Conservation (phyloP, 2,888 invertebrate species). For the Cephus runcator region DNA sequence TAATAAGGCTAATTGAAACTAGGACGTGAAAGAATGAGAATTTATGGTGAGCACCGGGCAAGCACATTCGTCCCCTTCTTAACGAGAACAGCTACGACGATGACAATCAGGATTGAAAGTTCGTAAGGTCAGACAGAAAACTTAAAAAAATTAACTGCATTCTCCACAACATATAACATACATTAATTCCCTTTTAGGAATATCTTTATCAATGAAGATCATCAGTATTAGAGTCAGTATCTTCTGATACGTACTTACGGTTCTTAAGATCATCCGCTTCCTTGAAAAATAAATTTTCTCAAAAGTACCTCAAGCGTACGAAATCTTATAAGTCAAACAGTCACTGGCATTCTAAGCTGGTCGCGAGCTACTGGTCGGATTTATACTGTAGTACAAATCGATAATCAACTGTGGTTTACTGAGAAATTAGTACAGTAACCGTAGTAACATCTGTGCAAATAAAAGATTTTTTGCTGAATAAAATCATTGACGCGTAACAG, state of each 20-base stretch:
- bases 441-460: neutral
- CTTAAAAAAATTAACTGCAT: neutral
- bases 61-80: neutral
- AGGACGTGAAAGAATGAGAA: conserved; percentile 41
- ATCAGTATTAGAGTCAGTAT: neutral
- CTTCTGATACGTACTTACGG: neutral
- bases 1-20: conserved; percentile 47
- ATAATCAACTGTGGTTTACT: neutral
- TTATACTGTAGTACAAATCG: neutral
- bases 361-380: neutral
- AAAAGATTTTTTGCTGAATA: neutral
- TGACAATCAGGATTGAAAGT: neutral
- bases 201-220: neutral
- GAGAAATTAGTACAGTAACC: neutral
- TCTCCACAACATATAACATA: neutral
- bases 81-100: neutral
- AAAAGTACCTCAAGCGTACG: neutral
- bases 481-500: neutral
- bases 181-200: neutral
- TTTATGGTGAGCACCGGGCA: conserved; percentile 37
- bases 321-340: neutral
- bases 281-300: neutral
- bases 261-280: neutral
- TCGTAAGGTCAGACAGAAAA: neutral
- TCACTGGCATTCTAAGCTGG: neutral